Evolutionary conservation across 2,113 vertebrate genomes (phyloP), one percentile per base, ranked within the genome.

Genomic region (Ia io): DNA sequence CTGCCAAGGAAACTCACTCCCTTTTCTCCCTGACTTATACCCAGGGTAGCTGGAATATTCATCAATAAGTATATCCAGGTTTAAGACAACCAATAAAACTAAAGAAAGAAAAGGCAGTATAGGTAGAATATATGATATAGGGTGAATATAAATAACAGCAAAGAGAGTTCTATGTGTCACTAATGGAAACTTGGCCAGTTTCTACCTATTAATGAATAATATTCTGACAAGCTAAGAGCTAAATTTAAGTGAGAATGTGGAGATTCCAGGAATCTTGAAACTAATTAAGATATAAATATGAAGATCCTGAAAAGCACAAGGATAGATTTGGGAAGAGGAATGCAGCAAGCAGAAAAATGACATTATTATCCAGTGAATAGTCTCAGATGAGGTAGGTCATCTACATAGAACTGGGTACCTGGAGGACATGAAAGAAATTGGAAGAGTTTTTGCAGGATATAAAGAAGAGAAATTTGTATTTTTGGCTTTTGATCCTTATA

Each of bases 211-310:
- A 40, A 84, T 83, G 18, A 80, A 93, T 80, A 61, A 35, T 63
- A 11, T 71, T 89, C 49, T 67, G 51, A 44, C 18, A 85, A 89
- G 1, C 5, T 70, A 40, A 44, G 47, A 93, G 61, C 4, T 76
- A 40, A 93, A 80, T 87, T 56, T 77, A 16, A n/a, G 28, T 51
- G 17, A 93, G 1, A 37, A 86, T 74, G 23, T 77, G 32, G 47
- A 95, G 79, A 90, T 28, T 76, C 9, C 47, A 83, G 63, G n/a
- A 94, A 91, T 63, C 2, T 23, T 87, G 5, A 85, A 93, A 90
- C 51, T 42, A 84, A 53, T 53, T 88, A 49, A 65, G 18, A 32
- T 42, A 53, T n/a, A 44, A 67, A 74, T 73, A 35, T 32, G 18
- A 59, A 13, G 12, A 79, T 78, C 9, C 28, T 69, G 51, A 77